Conservation (phyloP, 1,140 invertebrate genomes). For the Ladona fulva region DNA sequence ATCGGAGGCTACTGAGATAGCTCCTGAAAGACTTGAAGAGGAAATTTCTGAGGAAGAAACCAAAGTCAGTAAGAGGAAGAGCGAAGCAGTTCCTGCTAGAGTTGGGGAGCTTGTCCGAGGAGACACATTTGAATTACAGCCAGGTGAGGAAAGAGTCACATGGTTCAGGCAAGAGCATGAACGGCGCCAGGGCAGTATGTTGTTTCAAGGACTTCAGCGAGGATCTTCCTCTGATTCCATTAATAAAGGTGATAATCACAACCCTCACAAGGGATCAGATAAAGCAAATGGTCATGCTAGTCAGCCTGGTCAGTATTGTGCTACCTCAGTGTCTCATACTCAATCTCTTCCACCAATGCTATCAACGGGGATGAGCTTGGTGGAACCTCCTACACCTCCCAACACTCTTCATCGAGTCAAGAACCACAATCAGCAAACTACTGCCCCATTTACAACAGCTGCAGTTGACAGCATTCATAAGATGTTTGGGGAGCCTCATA, state of each 20-base stretch:
- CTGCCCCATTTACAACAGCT: not conserved
- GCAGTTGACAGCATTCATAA: not conserved
- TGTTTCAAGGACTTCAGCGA: conserved; percentile 33
- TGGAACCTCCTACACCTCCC: not conserved
- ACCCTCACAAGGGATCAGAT: not conserved
- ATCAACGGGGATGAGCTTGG: not conserved
- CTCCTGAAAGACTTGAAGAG: too few species aligned
- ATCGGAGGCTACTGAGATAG: too few species aligned
- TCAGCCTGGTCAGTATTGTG: not conserved
- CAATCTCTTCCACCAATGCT: not conserved
- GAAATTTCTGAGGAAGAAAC: too few species aligned
- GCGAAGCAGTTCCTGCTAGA: not conserved
- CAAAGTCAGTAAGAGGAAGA: not conserved
- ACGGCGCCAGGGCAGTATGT: conserved; percentile 44
- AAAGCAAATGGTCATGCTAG: not conserved
- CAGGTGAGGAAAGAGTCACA: conserved; percentile 37
- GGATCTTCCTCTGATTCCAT: not conserved
- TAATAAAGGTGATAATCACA: not conserved
- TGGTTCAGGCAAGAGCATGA: conserved; percentile 46
- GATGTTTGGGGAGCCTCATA: not conserved
- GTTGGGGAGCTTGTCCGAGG: conserved; percentile 34
- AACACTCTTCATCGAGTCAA: not conserved
- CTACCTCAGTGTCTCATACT: not conserved
- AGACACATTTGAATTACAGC: conserved; percentile 43
- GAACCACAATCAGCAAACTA: not conserved